Evolutionary conservation across 2,888 invertebrate species (phyloP).

Genomic region (Tetranychus piercei): DNA sequence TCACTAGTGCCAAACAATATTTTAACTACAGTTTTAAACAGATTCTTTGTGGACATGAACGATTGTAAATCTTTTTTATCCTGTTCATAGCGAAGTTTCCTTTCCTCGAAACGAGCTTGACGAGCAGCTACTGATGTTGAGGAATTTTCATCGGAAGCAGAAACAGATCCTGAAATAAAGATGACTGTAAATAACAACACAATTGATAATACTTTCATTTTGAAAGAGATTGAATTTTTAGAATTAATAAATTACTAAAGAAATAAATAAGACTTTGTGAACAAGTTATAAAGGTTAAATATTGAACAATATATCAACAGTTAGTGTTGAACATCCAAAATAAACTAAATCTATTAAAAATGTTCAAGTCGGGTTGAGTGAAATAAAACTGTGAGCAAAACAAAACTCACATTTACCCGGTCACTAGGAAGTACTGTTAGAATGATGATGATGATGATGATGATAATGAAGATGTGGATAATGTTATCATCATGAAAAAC

Average conservation of each 20-base stretch:
- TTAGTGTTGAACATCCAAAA: background rate
- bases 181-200: background rate
- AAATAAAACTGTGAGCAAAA: background rate
- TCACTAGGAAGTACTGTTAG: background rate
- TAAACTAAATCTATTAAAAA: background rate
- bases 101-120: slow-evolving; percentile 20
- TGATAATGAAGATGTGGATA: background rate
- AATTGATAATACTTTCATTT: background rate
- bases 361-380: background rate
- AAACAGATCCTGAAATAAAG: background rate
- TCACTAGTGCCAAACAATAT: slow-evolving; percentile 28
- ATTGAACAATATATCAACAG: too few species aligned
- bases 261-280: too few species aligned
- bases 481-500: background rate
- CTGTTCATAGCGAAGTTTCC: slow-evolving; percentile 20
- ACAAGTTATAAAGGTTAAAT: too few species aligned
- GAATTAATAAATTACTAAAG: too few species aligned
- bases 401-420: background rate
- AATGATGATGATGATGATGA: background rate
- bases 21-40: slow-evolving; percentile 27
- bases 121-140: slow-evolving; percentile 8
- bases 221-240: background rate
- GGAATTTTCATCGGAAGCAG: background rate
- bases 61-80: slow-evolving; percentile 28
- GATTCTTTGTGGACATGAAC: slow-evolving; percentile 27